Evolutionary conservation across 2,888 invertebrate genomes (phyloP), one percentile per base, ranked within the genome.

Genomic region (Smittia aterrima): DNA sequence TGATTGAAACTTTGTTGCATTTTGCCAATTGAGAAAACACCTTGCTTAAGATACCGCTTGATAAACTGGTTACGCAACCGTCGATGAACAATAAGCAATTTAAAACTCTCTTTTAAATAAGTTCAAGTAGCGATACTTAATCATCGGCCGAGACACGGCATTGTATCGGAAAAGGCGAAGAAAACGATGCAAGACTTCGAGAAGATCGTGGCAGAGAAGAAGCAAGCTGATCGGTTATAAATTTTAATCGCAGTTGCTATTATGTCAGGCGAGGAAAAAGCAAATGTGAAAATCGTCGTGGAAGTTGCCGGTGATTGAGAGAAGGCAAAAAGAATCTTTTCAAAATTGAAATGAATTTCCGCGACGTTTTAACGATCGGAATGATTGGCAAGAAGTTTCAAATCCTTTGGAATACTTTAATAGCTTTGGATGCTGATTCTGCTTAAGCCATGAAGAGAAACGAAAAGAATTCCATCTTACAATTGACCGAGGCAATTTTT

Each of bases 91-190:
- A 58, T 58, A 22, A 18, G 58, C 20, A 22, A 22, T 22, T 18
- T 58, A 7, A 7, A 22, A 20, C 1, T 3, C 3, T 18, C 2
- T 13, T 58, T 58, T 20, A 22, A 58, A 58, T 58, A 58, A 58
- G 22, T 58, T 58, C 58, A 58, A 20, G 58, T 58, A 20, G 58
- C 58, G 58, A 58, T 58, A 58, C n/a, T 58, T 58, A 58, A 58
- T 58, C 58, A 58, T 22, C 22, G 22, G 13, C 4, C 22, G 58
- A 18, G 58, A 22, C 58, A 13, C 20, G 58, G 6, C 7, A 58
- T 18, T 58, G 22, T 47, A 58, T 58, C n/a, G 58, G 22, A 22
- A 58, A 22, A 58, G 22, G 58, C 47, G 22, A 58, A 58, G 20
- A 58, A 22, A 58, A 58, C 47, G 16, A 47, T 32, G 32, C 47